These are phyloP conservation scores for Lycaena phlaeas DNA, from an alignment of 2,888 invertebrate genomes.

Conservation along the genomic window DNA sequence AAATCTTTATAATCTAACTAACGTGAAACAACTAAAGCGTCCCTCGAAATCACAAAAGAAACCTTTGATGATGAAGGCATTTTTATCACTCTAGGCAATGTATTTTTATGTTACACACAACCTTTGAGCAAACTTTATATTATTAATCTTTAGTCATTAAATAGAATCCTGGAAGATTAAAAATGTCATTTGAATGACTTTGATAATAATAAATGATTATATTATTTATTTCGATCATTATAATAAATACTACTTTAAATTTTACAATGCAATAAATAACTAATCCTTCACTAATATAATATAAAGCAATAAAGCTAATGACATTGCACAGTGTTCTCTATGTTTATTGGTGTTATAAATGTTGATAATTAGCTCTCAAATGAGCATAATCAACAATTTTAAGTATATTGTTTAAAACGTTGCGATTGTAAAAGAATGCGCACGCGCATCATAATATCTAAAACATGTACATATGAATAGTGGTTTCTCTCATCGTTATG, in stretches of 20 bases:
- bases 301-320: slow-evolving; percentile 6
- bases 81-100: no score
- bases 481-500: slow-evolving; percentile 63
- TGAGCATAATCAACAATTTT: no score
- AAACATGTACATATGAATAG: slow-evolving; percentile 56
- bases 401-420: no score
- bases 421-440: slow-evolving; percentile 22
- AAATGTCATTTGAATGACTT: neutral
- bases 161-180: no score
- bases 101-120: no score
- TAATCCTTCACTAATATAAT: slow-evolving; percentile 3
- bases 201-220: slow-evolving; percentile 2
- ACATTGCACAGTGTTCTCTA: slow-evolving; percentile 1
- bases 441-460: slow-evolving; percentile 44
- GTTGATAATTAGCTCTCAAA: slow-evolving; percentile 1
- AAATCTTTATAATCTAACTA: no score
- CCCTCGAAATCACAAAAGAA: no score
- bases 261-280: slow-evolving; percentile 1
- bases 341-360: slow-evolving; percentile 1
- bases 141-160: no score
- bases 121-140: no score
- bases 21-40: no score
- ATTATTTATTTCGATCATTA: slow-evolving; percentile 1
- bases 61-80: no score
- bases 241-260: neutral